phyloP scores from a whole-genome alignment of 2,888 invertebrate species.

The Lypha dubia region DNA sequence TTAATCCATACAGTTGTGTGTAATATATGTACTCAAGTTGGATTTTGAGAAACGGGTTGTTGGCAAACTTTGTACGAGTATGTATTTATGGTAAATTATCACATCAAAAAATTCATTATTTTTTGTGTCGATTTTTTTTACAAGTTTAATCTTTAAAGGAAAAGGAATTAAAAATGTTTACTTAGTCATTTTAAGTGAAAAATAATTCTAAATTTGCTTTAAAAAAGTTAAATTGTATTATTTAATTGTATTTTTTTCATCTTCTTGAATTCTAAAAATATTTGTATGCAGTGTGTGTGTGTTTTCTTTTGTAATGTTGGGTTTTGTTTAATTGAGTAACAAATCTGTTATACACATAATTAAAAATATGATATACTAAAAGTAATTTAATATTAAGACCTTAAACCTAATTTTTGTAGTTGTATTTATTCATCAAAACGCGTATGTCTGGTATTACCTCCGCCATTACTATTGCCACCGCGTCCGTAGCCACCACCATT shows the following conservation, averaged over 20 bases:
- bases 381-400: conserved; percentile 73
- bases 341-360: conserved; percentile 48
- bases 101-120: neutral
- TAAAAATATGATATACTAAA: conserved; percentile 57
- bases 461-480: conserved; percentile 72
- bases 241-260: neutral
- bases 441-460: conserved; percentile 78
- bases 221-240: conserved; percentile 8
- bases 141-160: neutral
- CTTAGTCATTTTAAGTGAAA: conserved; percentile 39
- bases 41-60: neutral
- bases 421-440: conserved; percentile 80
- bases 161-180: neutral
- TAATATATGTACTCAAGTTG: neutral
- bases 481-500: conserved; percentile 73
- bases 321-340: conserved; percentile 63
- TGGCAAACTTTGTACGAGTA: neutral
- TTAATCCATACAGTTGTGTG: neutral
- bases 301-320: conserved; percentile 1
- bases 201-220: conserved; percentile 43
- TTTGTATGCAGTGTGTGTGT: conserved; percentile 26
- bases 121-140: neutral
- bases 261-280: conserved; percentile 41
- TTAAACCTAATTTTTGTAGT: conserved; percentile 71
- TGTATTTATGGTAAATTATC: conserved; percentile 1